Evolutionary conservation across 2,888 invertebrate genomes (phyloP).

Genomic region (Synanthedon formicaeformis): DNA sequence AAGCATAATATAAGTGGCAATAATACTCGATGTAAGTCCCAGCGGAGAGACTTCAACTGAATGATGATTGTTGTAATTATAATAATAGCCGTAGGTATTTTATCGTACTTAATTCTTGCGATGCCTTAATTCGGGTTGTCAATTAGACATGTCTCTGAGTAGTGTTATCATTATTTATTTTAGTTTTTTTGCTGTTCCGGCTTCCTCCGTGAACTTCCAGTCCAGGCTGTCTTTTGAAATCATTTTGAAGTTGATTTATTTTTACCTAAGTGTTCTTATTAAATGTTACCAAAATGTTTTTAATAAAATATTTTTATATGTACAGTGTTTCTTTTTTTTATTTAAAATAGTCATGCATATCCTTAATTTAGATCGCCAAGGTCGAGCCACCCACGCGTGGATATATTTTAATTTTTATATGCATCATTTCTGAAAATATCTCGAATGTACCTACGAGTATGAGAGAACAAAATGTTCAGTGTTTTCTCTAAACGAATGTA

Average conservation of each 20-base stretch:
- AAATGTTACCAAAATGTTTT: conserved; percentile 74
- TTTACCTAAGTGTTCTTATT: conserved; percentile 74
- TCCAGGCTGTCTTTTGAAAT: conserved; percentile 72
- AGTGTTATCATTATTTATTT: conserved; percentile 68
- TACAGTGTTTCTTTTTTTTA: conserved; percentile 39
- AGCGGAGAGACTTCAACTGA: conserved; percentile 48
- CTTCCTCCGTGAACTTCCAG: conserved; percentile 70
- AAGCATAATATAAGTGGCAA: conserved; percentile 54
- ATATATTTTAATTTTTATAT: no score
- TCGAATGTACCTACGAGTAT: no score
- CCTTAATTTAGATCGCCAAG: conserved; percentile 13
- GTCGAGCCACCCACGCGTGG: not conserved
- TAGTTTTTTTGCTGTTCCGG: conserved; percentile 67
- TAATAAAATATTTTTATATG: conserved; percentile 74
- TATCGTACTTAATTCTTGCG: conserved; percentile 72
- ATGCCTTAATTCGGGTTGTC: conserved; percentile 74
- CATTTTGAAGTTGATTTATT: conserved; percentile 72
- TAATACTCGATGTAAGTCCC: conserved; percentile 64
- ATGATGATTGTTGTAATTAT: conserved; percentile 66
- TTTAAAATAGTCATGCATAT: no score
- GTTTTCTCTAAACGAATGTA: not conserved
- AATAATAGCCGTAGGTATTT: conserved; percentile 71
- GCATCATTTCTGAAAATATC: no score
- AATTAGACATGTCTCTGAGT: conserved; percentile 71
- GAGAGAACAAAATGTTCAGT: no score